phyloP scores from a whole-genome alignment of 2,113 vertebrate genomes.

The Megalops atlanticus region DNA sequence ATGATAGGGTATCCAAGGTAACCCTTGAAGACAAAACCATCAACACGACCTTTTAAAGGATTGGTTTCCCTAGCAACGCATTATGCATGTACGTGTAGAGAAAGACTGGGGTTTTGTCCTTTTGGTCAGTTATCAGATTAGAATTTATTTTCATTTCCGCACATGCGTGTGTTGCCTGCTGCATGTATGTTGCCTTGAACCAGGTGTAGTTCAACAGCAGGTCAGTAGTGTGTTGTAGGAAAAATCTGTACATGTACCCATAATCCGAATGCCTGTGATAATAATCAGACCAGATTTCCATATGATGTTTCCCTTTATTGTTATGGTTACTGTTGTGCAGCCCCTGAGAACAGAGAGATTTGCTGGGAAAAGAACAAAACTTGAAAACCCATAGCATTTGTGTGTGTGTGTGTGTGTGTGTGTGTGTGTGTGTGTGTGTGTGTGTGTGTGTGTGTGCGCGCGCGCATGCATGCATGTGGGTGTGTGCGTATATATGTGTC shows the following conservation, averaged over 20 bases:
- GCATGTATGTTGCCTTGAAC: neutral
- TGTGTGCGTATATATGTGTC: too few species aligned
- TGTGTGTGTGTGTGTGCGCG: too few species aligned
- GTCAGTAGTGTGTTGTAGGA: neutral
- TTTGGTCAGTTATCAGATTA: neutral
- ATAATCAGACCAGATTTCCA: neutral
- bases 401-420: too few species aligned
- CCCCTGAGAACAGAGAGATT: neutral
- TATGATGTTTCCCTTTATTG: neutral
- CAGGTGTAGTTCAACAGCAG: neutral
- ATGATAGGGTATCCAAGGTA: neutral
- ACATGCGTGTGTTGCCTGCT: neutral
- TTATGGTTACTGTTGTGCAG: neutral
- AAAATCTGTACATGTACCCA: neutral
- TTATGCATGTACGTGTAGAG: neutral
- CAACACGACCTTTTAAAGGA: neutral
- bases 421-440: too few species aligned
- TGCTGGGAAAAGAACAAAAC: neutral
- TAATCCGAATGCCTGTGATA: neutral
- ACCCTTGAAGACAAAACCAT: conserved; percentile 5
- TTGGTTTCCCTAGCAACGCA: conserved; percentile 5
- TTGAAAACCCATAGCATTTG: neutral
- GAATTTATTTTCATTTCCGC: neutral
- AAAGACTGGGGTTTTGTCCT: neutral
- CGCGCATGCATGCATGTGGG: too few species aligned